phyloP scores from a whole-genome alignment of 2,113 vertebrate genomes.

The Cyprinodon variegatus region DNA sequence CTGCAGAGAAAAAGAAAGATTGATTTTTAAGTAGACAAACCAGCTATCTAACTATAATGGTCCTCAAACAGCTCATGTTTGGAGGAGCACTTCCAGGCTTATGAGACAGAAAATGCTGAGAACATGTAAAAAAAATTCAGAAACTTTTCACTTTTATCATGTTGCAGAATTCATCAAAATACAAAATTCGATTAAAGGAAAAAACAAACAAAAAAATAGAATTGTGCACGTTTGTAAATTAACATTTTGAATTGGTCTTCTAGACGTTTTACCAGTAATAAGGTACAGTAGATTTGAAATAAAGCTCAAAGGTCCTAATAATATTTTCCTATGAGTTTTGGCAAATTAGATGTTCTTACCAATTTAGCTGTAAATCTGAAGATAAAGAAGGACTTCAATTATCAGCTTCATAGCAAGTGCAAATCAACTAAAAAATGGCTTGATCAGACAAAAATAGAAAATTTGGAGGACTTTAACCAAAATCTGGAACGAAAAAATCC shows the following conservation, averaged over 20 bases:
- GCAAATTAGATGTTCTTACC: background rate
- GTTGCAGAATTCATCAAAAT: too few relatives aligned
- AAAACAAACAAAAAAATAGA: background rate
- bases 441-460: background rate
- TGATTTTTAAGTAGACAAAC: too few relatives aligned
- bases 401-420: background rate
- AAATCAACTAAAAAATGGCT: background rate
- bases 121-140: too few relatives aligned
- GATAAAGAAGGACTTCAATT: background rate
- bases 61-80: background rate
- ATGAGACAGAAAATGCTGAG: too few relatives aligned
- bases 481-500: too few relatives aligned
- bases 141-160: too few relatives aligned
- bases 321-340: background rate
- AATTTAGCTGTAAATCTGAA: background rate
- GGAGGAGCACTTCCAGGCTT: too few relatives aligned
- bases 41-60: background rate
- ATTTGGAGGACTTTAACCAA: background rate
- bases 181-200: too few relatives aligned
- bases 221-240: background rate
- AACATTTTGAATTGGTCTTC: background rate
- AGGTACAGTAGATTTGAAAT: background rate
- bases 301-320: background rate
- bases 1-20: background rate
- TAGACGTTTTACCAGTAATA: too few relatives aligned